Base-by-base conservation (phyloP, 2,113 vertebrate species). In the Pao palembangensis region DNA sequence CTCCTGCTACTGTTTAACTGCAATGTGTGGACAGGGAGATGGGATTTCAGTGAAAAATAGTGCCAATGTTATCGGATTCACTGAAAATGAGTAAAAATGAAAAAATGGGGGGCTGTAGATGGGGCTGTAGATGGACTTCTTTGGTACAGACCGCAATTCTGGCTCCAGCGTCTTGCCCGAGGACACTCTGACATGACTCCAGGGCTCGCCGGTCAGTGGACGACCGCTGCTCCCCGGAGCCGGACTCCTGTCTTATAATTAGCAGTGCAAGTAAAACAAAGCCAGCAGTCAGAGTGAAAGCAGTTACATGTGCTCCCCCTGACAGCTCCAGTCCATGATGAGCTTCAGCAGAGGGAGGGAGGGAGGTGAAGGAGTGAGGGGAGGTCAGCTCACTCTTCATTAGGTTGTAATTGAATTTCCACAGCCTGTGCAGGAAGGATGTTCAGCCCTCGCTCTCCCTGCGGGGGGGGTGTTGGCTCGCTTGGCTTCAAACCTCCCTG, bases 371-470 rank as follows among this genome's bases (percentile, higher is more conserved):
- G 44, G 44, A 38, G 66, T 31, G 75, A 52, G 21, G 66, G 76
- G 73, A 75, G 76, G 77, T 79, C 73, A 64, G 70, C 69, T 77
- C 76, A 69, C 73, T 87, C 79, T 78, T 80, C 81, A 79, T 88
- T 85, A 85, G 78, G 43, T 74, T 67, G 63, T 77, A 84, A 87
- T 85, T 83, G 85, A 84, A 80, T 85, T 85, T 80, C 74, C 58
- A 10, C 51, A 48, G 71, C 74, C 50, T n/a, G 19, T 42, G 67
- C 62, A 51, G 76, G 65, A 67, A 85, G 66, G 75, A 75, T 78
- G 78, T 65, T 63, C 51, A 4, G 43, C 71, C 49, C 62, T 62
- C 52, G n/a, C 63, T 69, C 68, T 69, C 71, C 63, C 77, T 63
- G 71, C 72, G 54, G 79, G 75, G 75, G 51, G 57, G 19, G 64